phyloP scores from a whole-genome alignment of 2,113 vertebrate species.

The Oenanthe melanoleuca region DNA sequence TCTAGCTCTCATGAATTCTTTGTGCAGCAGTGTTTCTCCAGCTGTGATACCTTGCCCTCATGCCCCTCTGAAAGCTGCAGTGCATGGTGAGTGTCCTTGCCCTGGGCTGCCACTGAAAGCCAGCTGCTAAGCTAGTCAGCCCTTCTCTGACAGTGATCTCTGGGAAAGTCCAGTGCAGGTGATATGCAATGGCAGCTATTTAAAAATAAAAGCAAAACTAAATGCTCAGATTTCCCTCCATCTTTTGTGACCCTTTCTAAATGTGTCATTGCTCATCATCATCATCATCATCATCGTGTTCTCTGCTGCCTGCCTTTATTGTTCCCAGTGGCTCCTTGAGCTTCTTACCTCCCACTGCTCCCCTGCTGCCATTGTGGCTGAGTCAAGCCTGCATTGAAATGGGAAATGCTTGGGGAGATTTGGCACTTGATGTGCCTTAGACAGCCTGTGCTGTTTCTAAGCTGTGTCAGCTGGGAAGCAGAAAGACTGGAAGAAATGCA shows the following conservation, averaged over 20 bases:
- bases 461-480: not conserved
- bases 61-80: rapidly evolving
- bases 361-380: not conserved
- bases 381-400: not conserved
- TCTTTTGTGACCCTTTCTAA: not conserved
- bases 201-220: not conserved
- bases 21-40: not conserved
- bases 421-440: not conserved
- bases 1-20: not conserved
- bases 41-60: not conserved
- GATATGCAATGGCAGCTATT: not conserved
- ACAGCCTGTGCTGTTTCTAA: not conserved
- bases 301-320: not conserved
- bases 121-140: not conserved
- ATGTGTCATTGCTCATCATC: not conserved
- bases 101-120: not conserved
- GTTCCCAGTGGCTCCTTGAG: rapidly evolving
- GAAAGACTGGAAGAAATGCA: not conserved
- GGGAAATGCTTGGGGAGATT: not conserved
- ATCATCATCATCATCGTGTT: not conserved
- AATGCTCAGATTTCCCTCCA: not conserved
- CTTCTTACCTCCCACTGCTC: not conserved
- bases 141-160: not conserved
- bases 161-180: not conserved
- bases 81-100: not conserved